Evolutionary conservation across 2,888 invertebrate species (phyloP).

Genomic region (Pristionchus maxplancki): DNA sequence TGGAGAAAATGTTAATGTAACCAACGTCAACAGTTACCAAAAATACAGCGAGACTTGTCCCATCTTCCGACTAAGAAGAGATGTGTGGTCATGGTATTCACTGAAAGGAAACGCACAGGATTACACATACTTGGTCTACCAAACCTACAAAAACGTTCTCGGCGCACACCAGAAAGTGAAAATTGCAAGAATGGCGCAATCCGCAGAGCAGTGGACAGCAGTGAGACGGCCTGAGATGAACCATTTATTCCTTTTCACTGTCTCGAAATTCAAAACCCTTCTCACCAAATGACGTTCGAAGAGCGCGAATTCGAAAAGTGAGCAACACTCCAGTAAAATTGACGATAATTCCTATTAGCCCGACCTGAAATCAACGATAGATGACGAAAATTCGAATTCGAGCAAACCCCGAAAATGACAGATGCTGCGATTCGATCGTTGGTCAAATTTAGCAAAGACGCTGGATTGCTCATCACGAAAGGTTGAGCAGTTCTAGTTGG

Average conservation of each 20-base stretch:
- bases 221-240: neutral
- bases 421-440: neutral
- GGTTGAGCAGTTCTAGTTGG: too few relatives aligned
- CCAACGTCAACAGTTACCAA: neutral
- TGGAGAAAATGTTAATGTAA: too few relatives aligned
- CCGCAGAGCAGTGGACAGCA: neutral
- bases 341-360: neutral
- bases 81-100: neutral
- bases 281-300: conserved; percentile 23
- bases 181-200: neutral
- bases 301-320: conserved; percentile 1
- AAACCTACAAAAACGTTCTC: conserved; percentile 4
- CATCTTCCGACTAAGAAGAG: neutral
- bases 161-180: conserved; percentile 34
- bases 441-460: neutral
- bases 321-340: conserved; percentile 11
- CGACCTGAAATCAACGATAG: neutral
- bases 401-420: neutral
- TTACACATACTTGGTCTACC: neutral
- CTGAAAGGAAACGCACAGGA: too few relatives aligned
- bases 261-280: too few relatives aligned
- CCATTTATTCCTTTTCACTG: too few relatives aligned
- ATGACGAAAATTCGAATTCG: neutral
- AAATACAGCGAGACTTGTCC: conserved; percentile 17
- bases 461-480: neutral